A percentile compares a stretch with the other conserved stretches of the same genome.
Evolutionary conservation across 2,888 invertebrate genomes (phyloP).

Genomic region (Parthenolecanium corni): DNA sequence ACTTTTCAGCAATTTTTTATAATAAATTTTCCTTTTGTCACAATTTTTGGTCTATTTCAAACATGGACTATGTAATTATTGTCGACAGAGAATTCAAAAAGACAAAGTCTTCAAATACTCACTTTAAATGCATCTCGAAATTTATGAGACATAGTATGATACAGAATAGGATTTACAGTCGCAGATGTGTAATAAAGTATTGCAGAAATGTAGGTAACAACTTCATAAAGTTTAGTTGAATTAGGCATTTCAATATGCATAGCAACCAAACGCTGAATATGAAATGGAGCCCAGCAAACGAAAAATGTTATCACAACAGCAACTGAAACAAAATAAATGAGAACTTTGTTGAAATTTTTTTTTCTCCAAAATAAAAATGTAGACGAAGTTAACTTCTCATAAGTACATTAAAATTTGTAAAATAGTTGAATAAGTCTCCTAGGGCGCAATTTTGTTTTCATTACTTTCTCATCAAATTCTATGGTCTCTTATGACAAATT

Average conservation of each 20-base stretch:
- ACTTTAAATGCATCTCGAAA: slow-evolving; percentile 89
- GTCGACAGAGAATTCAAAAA: too few relatives aligned
- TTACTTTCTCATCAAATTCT: too few relatives aligned
- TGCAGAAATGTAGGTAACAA: slow-evolving; percentile 72
- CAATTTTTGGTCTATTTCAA: too few relatives aligned
- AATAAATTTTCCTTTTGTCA: too few relatives aligned
- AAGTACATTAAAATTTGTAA: too few relatives aligned
- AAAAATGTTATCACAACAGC: slow-evolving; percentile 84
- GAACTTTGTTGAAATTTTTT: too few relatives aligned
- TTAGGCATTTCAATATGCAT: slow-evolving; percentile 47
- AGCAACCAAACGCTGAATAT: slow-evolving; percentile 75
- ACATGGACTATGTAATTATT: too few relatives aligned
- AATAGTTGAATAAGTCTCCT: too few relatives aligned
- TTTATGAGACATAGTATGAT: slow-evolving; percentile 90
- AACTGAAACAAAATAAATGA: slow-evolving; percentile 50
- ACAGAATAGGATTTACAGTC: slow-evolving; percentile 83
- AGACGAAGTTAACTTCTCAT: too few relatives aligned
- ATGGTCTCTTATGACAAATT: too few relatives aligned
- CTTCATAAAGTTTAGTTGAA: slow-evolving; percentile 47
- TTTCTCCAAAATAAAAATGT: neutral
- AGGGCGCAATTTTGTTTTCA: too few relatives aligned
- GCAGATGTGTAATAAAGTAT: slow-evolving; percentile 85
- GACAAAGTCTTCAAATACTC: slow-evolving; percentile 35
- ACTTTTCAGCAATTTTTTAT: too few relatives aligned
- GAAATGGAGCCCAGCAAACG: slow-evolving; percentile 86